Evolutionary conservation across 2,888 invertebrate species (phyloP), one percentile per base, ranked within the genome.

Genomic region (Apodemia zela): DNA sequence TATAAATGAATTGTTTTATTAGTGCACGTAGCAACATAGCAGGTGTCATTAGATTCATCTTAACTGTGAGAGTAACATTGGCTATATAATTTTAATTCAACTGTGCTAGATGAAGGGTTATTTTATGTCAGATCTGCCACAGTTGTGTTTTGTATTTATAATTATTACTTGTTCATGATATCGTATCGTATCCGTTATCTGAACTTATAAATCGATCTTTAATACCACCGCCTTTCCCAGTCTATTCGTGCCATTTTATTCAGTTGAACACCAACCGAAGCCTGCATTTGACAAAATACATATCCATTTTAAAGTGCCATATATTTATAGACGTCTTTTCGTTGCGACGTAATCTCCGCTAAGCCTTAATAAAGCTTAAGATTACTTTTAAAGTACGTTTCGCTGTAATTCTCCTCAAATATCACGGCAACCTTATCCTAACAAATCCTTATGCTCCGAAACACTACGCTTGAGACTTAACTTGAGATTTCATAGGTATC

Each of bases 351-450:
- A 45, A 45, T 45, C 7, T 15, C 45, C 45, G n/a, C 45, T 45
- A 45, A 45, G 45, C 45, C 7, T 45, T 7, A 15, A 45, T 45
- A 45, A 45, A 45, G 45, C 45, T n/a, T 45, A n/a, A 45, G n/a
- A 45, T 45, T n/a, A 45, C 45, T n/a, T 45, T 45, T 45, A 45
- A n/a, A 45, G 45, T 45, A 45, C 45, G n/a, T 45, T 45, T 45
- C n/a, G n/a, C n/a, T 45, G 45, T 45, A 45, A 42, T 45, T 45
- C 45, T 45, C 0, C 45, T 45, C 45, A 45, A 45, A 45, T 45
- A 45, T 45, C 6, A n/a, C 45, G n/a, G n/a, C n/a, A n/a, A n/a
- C 45, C 42, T 42, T 42, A 25, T 25, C 25, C 25, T 25, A 25
- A 25, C 25, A 42, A 42, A 42, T 42, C 42, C 42, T 42, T 42